Conservation (phyloP, 2,797 vertebrate genomes). For the Rhyacichthys aspro region DNA sequence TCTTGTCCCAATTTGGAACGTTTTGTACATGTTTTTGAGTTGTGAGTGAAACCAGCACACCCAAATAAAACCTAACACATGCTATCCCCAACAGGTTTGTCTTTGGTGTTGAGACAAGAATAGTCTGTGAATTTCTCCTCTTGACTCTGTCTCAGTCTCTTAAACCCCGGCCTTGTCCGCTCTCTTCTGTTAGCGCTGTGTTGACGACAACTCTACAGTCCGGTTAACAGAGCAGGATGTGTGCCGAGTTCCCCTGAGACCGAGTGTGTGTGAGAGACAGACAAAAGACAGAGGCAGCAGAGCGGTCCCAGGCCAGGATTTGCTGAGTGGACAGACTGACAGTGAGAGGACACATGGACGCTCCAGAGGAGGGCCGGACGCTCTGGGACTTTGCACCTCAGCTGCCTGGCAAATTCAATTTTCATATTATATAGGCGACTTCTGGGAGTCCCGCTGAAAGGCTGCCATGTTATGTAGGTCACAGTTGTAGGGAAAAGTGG, state of each 20-base stretch:
- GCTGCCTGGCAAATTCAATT: slow-evolving; percentile 31
- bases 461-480: slow-evolving; percentile 15
- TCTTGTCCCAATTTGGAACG: too few species aligned
- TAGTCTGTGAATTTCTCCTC: neutral
- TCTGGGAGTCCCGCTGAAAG: neutral
- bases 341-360: slow-evolving; percentile 39
- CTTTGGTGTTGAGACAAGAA: too few species aligned
- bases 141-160: neutral
- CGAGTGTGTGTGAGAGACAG: slow-evolving; percentile 7
- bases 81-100: too few species aligned
- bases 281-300: slow-evolving; percentile 14
- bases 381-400: slow-evolving; percentile 12
- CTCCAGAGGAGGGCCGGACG: slow-evolving; percentile 30
- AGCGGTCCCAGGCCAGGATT: slow-evolving; percentile 15
- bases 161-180: neutral
- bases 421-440: slow-evolving; percentile 9
- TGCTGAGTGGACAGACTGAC: slow-evolving; percentile 46
- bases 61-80: too few species aligned
- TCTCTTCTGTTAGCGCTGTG: neutral
- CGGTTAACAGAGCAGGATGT: slow-evolving; percentile 40
- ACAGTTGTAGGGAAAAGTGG: slow-evolving; percentile 11
- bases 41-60: too few species aligned
- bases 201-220: neutral
- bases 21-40: too few species aligned
- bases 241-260: slow-evolving; percentile 29